Conservation (phyloP, 2,888 invertebrate genomes). For the Coremacera marginata region DNA sequence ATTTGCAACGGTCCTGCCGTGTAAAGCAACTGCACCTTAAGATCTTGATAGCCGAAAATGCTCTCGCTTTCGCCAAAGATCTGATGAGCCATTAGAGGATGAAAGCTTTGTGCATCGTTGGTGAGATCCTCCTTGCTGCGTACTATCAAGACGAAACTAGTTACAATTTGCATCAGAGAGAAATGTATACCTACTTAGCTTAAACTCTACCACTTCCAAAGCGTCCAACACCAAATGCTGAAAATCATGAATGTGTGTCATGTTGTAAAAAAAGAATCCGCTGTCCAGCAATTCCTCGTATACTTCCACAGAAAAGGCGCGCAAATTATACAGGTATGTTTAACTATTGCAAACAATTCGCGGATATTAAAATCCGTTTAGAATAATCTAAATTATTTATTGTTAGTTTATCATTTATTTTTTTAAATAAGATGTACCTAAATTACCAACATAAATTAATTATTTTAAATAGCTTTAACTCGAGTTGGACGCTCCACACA, state of each 20-base stretch:
- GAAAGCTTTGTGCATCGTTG: constrained; percentile 76
- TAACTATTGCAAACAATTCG: neutral
- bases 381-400: neutral
- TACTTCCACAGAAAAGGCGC: constrained; percentile 17
- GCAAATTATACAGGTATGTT: neutral
- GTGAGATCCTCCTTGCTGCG: constrained; percentile 76
- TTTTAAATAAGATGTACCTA: neutral
- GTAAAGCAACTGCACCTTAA: constrained; percentile 83
- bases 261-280: constrained; percentile 37
- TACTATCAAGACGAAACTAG: constrained; percentile 68
- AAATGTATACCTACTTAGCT: constrained; percentile 60
- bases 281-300: neutral
- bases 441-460: neutral
- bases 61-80: constrained; percentile 92
- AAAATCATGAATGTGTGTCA: constrained; percentile 63
- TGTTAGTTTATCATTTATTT: neutral
- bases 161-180: neutral
- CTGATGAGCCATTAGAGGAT: constrained; percentile 92
- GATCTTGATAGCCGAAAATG: constrained; percentile 92
- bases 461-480: neutral
- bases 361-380: neutral
- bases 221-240: constrained; percentile 65
- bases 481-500: neutral
- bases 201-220: constrained; percentile 65
- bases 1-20: constrained; percentile 85